phyloP scores from a whole-genome alignment of 1,140 invertebrate species.

The Galleria mellonella region DNA sequence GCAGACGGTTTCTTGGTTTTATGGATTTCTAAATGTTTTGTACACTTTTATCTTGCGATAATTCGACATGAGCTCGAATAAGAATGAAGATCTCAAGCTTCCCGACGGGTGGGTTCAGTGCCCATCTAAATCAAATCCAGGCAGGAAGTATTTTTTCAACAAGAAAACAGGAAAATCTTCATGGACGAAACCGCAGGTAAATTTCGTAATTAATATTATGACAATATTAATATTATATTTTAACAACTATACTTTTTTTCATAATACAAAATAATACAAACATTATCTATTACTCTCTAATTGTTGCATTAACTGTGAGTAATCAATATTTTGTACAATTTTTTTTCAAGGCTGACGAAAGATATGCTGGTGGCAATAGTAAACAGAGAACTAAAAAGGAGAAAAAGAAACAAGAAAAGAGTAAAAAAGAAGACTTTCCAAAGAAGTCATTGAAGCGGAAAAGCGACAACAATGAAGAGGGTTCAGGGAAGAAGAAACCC shows the following conservation, averaged over 20 bases:
- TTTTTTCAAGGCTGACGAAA: slow-evolving; percentile 31
- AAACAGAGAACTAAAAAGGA: slow-evolving; percentile 32
- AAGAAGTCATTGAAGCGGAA: slow-evolving; percentile 41
- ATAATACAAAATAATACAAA: neutral
- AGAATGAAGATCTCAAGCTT: slow-evolving; percentile 31
- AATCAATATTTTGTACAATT: slow-evolving; percentile 16
- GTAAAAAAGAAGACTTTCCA: slow-evolving; percentile 23
- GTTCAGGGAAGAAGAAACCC: slow-evolving; percentile 26
- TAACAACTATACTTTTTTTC: neutral
- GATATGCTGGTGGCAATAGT: slow-evolving; percentile 13
- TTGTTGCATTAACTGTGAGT: neutral
- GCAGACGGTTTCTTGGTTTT: neutral
- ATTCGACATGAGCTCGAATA: slow-evolving; percentile 39
- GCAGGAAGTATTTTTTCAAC: slow-evolving; percentile 63
- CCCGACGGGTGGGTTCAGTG: slow-evolving; percentile 58
- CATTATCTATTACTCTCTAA: no score
- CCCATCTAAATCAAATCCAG: slow-evolving; percentile 57
- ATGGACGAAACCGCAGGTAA: slow-evolving; percentile 57
- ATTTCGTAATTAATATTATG: slow-evolving; percentile 31
- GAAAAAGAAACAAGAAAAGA: slow-evolving; percentile 29
- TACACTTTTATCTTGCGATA: slow-evolving; percentile 9
- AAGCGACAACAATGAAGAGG: slow-evolving; percentile 32
- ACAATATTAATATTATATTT: neutral
- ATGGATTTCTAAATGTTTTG: no score
- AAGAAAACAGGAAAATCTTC: slow-evolving; percentile 62